Base-by-base conservation (phyloP, 2,797 vertebrate genomes). In the Sebastolobus alascanus region DNA sequence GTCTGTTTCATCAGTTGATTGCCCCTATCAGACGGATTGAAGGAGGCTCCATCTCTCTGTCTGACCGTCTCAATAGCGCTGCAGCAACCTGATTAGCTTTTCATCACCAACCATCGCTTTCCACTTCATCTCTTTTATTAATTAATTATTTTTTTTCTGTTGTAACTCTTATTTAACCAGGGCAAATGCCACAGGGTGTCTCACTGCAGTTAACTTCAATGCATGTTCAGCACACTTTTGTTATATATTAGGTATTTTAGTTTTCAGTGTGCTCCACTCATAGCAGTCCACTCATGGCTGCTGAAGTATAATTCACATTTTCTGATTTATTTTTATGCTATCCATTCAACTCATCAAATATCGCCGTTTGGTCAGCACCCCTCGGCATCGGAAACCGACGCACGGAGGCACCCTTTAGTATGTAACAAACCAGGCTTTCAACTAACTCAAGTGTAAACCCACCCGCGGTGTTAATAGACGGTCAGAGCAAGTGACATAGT, bases 1-100 rank as follows among this genome's bases (percentile, higher is more conserved):
- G 81, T 80, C 63, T 75, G 83, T 89, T 91, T 93, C 92, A 91
- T 93, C 91, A 91, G 83, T 82, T 90, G 92, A 93, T 93, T 91
- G 86, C 70, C 8, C 54, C 82, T 50, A 88, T 92, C 81, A 88
- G 87, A 76, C 65, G 77, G 76, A 85, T 43, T 86, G 82, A 83
- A 92, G 83, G 84, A 88, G 87, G 87, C 82, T 86, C 33, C 27
- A 31, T 72, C 68, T 60, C 77, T 79, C 83, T 20, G 8, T 74
- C 82, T 82, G 85, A 74, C 84, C 52, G 33, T 81, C 82, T 89
- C 83, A 83, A 73, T 89, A 84, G 74, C 66, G 7, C 46, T 1
- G 79, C 73, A 8, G 83, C 75, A 58, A 83, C 77, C 64, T 90
- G 90, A 90, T 90, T 87, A 80, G 85, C 87, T 90, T 91, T 87